phyloP scores from a whole-genome alignment of 2,113 vertebrate genomes.

The Setophaga coronata region DNA sequence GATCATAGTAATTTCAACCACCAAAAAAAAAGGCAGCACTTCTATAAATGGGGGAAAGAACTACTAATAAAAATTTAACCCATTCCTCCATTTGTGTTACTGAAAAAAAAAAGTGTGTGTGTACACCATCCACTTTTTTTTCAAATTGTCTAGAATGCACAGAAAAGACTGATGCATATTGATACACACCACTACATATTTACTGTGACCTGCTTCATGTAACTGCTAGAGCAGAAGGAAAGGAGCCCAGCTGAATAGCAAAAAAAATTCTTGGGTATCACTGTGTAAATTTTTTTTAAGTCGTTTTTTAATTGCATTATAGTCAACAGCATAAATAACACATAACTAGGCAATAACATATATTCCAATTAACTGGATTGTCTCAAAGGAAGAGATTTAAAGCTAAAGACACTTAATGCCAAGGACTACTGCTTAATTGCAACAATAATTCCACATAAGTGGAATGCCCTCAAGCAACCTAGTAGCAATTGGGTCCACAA shows the following conservation, averaged over 20 bases:
- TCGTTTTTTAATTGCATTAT: constrained; percentile 1
- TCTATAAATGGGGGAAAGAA: background rate
- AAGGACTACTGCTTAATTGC: constrained; percentile 54
- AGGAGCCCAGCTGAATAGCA: background rate
- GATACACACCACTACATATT: background rate
- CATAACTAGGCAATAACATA: constrained; percentile 41
- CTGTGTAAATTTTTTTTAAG: background rate
- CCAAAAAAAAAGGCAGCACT: background rate
- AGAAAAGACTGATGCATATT: background rate
- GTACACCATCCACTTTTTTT: background rate
- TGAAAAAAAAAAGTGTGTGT: background rate
- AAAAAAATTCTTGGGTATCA: background rate
- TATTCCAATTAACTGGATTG: constrained; percentile 54
- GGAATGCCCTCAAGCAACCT: constrained; percentile 48
- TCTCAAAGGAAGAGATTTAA: constrained; percentile 39
- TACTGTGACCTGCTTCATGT: background rate
- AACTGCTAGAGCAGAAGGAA: background rate
- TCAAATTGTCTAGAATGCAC: background rate
- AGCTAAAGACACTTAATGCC: constrained; percentile 7
- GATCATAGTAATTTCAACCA: background rate
- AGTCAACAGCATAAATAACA: constrained; percentile 18
- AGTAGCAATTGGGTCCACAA: background rate
- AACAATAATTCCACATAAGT: constrained; percentile 53
- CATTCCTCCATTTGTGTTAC: background rate
- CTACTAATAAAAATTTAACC: background rate